Evolutionary conservation across 2,888 invertebrate species (phyloP).

Genomic region (Torymus tubicola): DNA sequence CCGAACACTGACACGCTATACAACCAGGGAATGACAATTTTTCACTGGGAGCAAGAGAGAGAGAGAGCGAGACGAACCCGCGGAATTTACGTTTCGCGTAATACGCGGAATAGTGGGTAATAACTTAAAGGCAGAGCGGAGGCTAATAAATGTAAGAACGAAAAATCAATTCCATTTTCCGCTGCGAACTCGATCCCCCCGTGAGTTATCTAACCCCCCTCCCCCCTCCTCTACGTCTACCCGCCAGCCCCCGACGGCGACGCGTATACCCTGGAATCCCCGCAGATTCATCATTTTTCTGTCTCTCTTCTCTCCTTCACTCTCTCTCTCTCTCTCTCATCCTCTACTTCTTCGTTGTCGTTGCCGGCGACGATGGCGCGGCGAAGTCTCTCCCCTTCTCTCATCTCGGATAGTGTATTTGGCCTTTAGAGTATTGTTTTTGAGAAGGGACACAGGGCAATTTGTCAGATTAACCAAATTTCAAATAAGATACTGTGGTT

Average conservation of each 20-base stretch:
- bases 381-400: background rate
- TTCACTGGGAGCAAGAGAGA: conserved; percentile 20
- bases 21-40: conserved; percentile 30
- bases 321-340: background rate
- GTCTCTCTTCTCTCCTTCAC: conserved; percentile 3
- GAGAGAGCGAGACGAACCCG: too few relatives aligned
- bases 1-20: too few relatives aligned
- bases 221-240: too few relatives aligned
- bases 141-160: conserved; percentile 50
- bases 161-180: conserved; percentile 55
- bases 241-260: background rate
- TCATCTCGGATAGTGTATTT: background rate
- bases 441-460: background rate
- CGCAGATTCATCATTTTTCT: conserved; percentile 37
- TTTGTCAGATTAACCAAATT: too few relatives aligned
- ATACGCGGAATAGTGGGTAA: conserved; percentile 39
- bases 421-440: background rate
- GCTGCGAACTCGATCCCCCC: background rate
- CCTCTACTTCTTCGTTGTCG: too few relatives aligned
- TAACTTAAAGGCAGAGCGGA: conserved; percentile 38
- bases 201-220: conserved; percentile 16
- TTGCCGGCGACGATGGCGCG: background rate
- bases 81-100: conserved; percentile 48
- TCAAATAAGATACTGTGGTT: too few relatives aligned
- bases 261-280: conserved; percentile 7